Evolutionary conservation across 1,140 invertebrate genomes (phyloP), one percentile per base, ranked within the genome.

Genomic region (Saccostrea cuccullata): DNA sequence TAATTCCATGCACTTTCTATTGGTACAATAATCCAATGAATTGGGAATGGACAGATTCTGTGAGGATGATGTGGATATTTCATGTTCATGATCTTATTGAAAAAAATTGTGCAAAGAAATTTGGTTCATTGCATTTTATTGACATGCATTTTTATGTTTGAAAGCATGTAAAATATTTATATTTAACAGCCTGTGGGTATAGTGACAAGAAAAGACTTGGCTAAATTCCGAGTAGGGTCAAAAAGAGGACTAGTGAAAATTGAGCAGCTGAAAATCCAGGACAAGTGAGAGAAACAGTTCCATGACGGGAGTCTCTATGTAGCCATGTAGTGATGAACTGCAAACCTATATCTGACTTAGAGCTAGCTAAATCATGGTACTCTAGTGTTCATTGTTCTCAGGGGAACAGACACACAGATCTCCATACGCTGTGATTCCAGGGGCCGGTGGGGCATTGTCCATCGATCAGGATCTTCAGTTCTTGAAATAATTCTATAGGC

Each of bases 181-280:
- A 55, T 26, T 89, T 20, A 93, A 88, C 93, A 98, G 97, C 97
- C 98, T 15, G 96, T 98, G 88, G 98, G 98, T n/a, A 98, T 99
- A 96, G 97, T 99, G 77, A 99, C 98, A 0, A 96, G 98, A 86
- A 99, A 99, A 96, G 98, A 99, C 95, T 96, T 99, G 40, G 98
- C 98, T 0, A 96, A 98, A 87, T 96, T 95, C 88, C 92, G 94
- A 55, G 92, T 92, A 13, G 93, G 92, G 20, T 93, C 92, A 26
- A 94, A 93, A 89, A 83, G 93, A 56, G 94, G 94, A 23, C 87
- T 94, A 84, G 88, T 94, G 13, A 93, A 94, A 86, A 93, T 94
- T 56, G 91, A 94, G 89, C 91, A 93, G 67, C 88, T 94, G n/a
- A 93, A 93, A 55, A 93, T 94, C 26, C 90, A 93, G 86, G 90